phyloP scores from a whole-genome alignment of 2,113 vertebrate genomes.

The Onychorhynchus coronatus region DNA sequence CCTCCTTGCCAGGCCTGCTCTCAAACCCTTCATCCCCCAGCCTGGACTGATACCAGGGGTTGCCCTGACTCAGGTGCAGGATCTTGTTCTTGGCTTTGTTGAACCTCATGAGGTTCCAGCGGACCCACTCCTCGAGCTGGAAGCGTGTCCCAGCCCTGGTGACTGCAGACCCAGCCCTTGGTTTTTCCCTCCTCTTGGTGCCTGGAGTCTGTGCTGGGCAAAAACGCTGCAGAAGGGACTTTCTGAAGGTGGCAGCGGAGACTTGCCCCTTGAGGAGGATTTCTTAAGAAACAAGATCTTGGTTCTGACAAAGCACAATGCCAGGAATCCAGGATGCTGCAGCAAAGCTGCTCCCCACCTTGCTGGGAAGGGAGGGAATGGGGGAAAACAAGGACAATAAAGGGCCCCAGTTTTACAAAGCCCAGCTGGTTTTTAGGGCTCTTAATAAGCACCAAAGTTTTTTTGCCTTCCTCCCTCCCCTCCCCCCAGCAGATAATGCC shows the following conservation, averaged over 20 bases:
- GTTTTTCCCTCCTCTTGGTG: not conserved
- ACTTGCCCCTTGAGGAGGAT: not conserved
- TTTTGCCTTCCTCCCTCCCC: not conserved
- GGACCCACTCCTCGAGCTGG: not conserved
- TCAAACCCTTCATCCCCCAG: not conserved
- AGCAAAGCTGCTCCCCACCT: not conserved
- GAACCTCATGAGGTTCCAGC: not conserved
- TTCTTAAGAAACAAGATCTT: not conserved
- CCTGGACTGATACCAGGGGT: rapidly evolving
- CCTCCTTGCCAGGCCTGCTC: not conserved
- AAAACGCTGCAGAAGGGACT: not conserved
- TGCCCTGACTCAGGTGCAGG: not conserved
- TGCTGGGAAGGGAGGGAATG: not conserved
- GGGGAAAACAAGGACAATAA: not conserved
- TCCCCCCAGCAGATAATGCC: not conserved
- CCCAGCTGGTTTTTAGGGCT: not conserved
- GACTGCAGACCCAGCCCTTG: not conserved
- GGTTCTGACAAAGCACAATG: not conserved
- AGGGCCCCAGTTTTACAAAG: not conserved
- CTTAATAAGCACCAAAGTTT: not conserved
- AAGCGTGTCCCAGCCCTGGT: not conserved
- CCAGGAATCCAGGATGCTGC: not conserved
- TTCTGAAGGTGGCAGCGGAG: not conserved
- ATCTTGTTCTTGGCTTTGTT: not conserved
- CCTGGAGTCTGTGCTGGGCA: not conserved